Conservation (phyloP, 2,113 vertebrate genomes). For the Channa maculata region DNA sequence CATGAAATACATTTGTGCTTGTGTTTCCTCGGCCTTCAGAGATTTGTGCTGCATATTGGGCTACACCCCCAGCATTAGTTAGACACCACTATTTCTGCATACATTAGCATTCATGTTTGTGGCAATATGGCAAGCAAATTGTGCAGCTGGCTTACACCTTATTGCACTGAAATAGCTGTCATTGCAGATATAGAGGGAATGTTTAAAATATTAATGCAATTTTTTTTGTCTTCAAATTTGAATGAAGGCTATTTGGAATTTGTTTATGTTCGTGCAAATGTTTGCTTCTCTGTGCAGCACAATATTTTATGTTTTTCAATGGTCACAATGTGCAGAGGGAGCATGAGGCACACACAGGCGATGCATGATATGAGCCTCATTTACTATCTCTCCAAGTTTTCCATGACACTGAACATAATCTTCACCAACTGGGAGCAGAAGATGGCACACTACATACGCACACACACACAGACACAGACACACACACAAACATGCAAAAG, state of each 20-base stretch:
- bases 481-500: not conserved
- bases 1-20: constrained; percentile 63
- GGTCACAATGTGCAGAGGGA: constrained; percentile 40
- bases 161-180: constrained; percentile 19
- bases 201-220: not conserved
- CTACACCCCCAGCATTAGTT: constrained; percentile 30
- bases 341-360: constrained; percentile 41
- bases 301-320: constrained; percentile 33
- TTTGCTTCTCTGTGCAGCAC: constrained; percentile 9
- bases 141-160: constrained; percentile 28
- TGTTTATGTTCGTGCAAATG: constrained; percentile 12
- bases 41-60: constrained; percentile 34
- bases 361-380: constrained; percentile 70
- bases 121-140: constrained; percentile 35
- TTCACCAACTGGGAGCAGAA: constrained; percentile 64
- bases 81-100: constrained; percentile 49
- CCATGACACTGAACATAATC: constrained; percentile 76
- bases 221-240: not conserved
- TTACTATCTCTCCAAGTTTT: constrained; percentile 71
- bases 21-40: constrained; percentile 59
- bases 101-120: constrained; percentile 63
- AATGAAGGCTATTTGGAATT: constrained; percentile 20
- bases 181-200: not conserved
- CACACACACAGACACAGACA: constrained; percentile 1
- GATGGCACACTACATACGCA: constrained; percentile 18